phyloP scores from a whole-genome alignment of 2,113 vertebrate genomes.

The Eulacestoma nigropectus region DNA sequence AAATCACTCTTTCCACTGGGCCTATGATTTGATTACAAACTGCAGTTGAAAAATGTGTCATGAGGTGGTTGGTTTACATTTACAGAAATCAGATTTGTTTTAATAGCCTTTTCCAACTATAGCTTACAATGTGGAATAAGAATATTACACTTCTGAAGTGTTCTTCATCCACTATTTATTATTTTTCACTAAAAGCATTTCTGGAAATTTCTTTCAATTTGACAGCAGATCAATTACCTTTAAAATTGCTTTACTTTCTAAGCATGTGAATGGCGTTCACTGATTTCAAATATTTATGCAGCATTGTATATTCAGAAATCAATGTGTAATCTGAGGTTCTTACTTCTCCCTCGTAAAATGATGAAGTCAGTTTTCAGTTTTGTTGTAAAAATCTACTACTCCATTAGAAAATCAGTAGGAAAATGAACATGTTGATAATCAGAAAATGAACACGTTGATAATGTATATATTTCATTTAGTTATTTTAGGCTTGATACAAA shows the following conservation, averaged over 20 bases:
- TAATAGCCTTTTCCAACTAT: constrained; percentile 39
- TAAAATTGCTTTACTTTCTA: not conserved
- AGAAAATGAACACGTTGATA: not conserved
- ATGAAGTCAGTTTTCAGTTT: not conserved
- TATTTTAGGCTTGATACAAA: not conserved
- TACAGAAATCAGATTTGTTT: not conserved
- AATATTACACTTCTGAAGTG: not conserved
- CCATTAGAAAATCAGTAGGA: not conserved
- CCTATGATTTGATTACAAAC: not conserved
- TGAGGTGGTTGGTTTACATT: not conserved
- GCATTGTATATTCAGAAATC: not conserved
- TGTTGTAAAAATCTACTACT: not conserved
- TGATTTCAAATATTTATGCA: not conserved
- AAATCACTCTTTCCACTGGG: not conserved
- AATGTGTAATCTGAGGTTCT: not conserved
- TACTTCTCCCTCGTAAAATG: not conserved
- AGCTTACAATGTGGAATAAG: not conserved
- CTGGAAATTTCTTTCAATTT: not conserved
- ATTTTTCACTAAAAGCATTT: not conserved
- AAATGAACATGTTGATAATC: not conserved
- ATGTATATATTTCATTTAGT: not conserved
- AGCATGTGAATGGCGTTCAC: not conserved
- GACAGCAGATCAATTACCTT: not conserved
- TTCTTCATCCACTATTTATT: not conserved
- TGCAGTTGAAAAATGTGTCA: constrained; percentile 6